Conservation (phyloP, 2,888 invertebrate genomes). For the Andrena dorsata region DNA sequence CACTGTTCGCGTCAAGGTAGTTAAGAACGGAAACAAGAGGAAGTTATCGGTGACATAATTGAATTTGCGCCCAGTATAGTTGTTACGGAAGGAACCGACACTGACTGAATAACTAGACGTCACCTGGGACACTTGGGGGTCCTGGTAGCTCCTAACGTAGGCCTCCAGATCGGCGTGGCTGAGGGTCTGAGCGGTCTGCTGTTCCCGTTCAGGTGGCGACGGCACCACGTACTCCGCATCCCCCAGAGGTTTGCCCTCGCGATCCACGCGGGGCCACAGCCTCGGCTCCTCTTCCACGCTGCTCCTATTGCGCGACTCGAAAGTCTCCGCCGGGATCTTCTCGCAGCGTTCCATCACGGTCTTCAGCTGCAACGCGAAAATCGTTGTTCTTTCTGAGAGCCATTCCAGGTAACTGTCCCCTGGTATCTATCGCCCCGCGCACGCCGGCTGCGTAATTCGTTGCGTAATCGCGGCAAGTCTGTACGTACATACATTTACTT, state of each 20-base stretch:
- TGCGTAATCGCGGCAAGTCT: slow-evolving; percentile 18
- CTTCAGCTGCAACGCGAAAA: slow-evolving; percentile 87
- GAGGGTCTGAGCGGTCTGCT: slow-evolving; percentile 82
- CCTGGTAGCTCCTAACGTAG: slow-evolving; percentile 88
- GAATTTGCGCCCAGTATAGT: too few relatives aligned
- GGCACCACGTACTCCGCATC: slow-evolving; percentile 89
- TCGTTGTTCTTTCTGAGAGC: slow-evolving; percentile 33
- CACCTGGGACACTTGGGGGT: slow-evolving; percentile 83
- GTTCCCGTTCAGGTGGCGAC: slow-evolving; percentile 90
- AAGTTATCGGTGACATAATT: too few relatives aligned
- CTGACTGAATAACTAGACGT: slow-evolving; percentile 21
- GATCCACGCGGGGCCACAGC: slow-evolving; percentile 87
- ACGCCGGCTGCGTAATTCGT: slow-evolving; percentile 32
- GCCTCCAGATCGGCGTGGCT: slow-evolving; percentile 91
- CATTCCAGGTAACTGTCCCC: slow-evolving; percentile 28
- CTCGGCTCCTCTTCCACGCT: slow-evolving; percentile 83
- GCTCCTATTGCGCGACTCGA: slow-evolving; percentile 85
- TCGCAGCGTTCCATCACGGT: slow-evolving; percentile 90
- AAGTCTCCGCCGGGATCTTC: slow-evolving; percentile 87
- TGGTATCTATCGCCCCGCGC: neutral
- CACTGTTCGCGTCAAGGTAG: too few relatives aligned
- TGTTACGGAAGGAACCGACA: neutral
- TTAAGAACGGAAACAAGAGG: too few relatives aligned
- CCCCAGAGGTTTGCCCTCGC: slow-evolving; percentile 88
- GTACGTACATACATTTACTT: neutral